Evolutionary conservation across 2,113 vertebrate genomes (phyloP).

Genomic region (Junco hyemalis): DNA sequence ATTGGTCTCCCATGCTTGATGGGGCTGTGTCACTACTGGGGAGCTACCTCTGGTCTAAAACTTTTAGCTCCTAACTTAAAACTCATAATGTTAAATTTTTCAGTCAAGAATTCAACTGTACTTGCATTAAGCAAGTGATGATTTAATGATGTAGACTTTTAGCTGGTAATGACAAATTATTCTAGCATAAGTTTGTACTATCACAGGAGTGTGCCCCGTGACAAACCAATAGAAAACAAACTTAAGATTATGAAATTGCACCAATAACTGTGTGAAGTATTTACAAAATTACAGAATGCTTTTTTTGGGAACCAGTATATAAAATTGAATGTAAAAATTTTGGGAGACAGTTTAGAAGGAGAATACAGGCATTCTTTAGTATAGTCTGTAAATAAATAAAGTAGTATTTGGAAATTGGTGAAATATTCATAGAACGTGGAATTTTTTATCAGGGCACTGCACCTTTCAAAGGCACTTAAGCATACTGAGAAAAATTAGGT

Average conservation of each 20-base stretch:
- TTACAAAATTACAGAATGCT: background rate
- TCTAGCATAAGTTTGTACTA: background rate
- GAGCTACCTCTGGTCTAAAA: background rate
- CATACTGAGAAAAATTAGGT: background rate
- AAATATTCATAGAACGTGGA: background rate
- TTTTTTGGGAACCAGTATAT: background rate
- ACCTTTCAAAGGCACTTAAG: background rate
- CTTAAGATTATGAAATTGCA: background rate
- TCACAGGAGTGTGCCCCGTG: background rate
- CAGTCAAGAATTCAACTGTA: background rate
- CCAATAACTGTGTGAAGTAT: background rate
- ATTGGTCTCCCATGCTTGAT: background rate
- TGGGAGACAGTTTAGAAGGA: background rate
- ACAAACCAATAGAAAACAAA: background rate
- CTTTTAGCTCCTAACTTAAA: background rate
- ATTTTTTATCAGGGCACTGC: background rate
- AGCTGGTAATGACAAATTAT: background rate
- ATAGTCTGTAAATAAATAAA: background rate
- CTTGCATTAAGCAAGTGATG: background rate
- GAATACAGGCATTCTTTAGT: background rate
- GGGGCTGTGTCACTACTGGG: background rate
- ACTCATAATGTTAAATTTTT: background rate
- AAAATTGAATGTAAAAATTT: background rate
- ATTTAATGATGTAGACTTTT: background rate
- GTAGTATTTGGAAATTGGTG: background rate